phyloP scores from a whole-genome alignment of 2,888 invertebrate genomes.

The Clusia tigrina region DNA sequence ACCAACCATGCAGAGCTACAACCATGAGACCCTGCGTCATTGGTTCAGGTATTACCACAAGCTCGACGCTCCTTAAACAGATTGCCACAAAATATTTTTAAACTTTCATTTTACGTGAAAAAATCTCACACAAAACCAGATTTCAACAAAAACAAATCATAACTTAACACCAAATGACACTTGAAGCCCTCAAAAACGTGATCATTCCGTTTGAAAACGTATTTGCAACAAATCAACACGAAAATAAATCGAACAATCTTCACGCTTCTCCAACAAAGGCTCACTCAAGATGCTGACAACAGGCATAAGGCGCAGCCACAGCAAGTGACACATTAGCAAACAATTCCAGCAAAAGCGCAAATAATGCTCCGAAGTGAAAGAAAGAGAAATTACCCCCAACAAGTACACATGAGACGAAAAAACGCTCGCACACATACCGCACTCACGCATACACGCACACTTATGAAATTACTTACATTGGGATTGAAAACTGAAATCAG shows the following conservation, averaged over 20 bases:
- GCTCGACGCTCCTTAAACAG: not conserved
- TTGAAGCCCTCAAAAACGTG: constrained; percentile 16
- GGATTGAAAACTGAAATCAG: constrained; percentile 10
- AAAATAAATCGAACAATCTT: not conserved
- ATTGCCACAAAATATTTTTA: not conserved
- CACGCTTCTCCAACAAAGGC: not conserved
- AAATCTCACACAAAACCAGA: not conserved
- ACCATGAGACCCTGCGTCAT: no score
- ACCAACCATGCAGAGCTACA: no score
- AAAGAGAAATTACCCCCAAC: constrained; percentile 57
- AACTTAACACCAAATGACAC: constrained; percentile 4
- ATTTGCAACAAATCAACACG: not conserved
- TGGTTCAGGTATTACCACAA: no score
- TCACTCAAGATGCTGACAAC: not conserved
- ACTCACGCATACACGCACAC: constrained; percentile 44
- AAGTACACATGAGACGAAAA: constrained; percentile 30
- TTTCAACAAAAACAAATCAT: not conserved
- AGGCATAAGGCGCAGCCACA: constrained; percentile 31
- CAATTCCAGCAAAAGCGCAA: constrained; percentile 61
- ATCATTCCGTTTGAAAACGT: constrained; percentile 17
- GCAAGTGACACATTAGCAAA: constrained; percentile 61
- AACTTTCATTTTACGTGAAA: constrained; percentile 17
- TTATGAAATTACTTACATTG: constrained; percentile 6
- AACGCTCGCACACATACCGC: no score
- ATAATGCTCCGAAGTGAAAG: constrained; percentile 60